These are phyloP conservation scores for Lucifuga dentata DNA, from an alignment of 2,113 vertebrate species.

Conservation along the genomic window DNA sequence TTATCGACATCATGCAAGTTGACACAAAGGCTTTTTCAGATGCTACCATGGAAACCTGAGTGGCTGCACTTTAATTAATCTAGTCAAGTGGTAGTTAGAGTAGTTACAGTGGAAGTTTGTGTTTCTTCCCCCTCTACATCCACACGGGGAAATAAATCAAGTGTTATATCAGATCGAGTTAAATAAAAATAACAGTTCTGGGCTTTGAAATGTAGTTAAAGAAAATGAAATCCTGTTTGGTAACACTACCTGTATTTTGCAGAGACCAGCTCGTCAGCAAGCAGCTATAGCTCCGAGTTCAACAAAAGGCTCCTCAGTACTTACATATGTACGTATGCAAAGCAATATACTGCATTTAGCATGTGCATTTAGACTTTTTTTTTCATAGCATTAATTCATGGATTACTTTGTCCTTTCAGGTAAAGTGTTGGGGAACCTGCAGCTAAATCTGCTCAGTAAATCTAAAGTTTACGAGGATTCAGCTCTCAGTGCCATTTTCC, in stretches of 20 bases:
- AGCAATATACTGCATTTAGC: no score
- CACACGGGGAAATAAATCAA: neutral
- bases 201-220: no score
- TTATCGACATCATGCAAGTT: slow-evolving; percentile 6
- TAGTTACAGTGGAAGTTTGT: neutral
- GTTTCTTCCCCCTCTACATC: neutral
- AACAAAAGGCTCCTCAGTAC: slow-evolving; percentile 93
- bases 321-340: slow-evolving; percentile 91
- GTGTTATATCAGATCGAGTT: neutral
- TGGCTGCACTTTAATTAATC: neutral
- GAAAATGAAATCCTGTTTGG: neutral
- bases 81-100: no score
- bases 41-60: slow-evolving; percentile 3
- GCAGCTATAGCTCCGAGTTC: slow-evolving; percentile 94
- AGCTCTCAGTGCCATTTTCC: slow-evolving; percentile 94
- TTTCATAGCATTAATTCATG: no score
- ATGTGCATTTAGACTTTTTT: no score
- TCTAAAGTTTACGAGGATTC: slow-evolving; percentile 97
- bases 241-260: slow-evolving; percentile 42
- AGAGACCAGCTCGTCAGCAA: slow-evolving; percentile 94
- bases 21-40: neutral
- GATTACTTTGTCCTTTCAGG: slow-evolving; percentile 76
- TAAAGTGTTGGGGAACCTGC: slow-evolving; percentile 97
- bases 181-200: neutral
- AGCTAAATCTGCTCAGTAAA: slow-evolving; percentile 96